Evolutionary conservation across 2,888 invertebrate species (phyloP).

Genomic region (Cheilosia urbana): DNA sequence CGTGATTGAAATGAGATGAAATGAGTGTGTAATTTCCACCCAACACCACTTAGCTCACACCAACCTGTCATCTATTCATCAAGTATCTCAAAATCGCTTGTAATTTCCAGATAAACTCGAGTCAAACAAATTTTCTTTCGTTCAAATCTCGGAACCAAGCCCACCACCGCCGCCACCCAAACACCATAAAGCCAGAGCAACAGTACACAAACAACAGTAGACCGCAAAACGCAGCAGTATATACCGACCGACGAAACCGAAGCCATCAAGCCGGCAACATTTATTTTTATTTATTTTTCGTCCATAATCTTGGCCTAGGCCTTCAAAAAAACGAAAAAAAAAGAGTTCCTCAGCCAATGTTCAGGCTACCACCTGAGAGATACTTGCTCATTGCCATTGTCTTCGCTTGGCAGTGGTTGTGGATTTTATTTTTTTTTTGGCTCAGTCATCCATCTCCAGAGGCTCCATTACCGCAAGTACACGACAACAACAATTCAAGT

Average conservation of each 20-base stretch:
- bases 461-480: constrained; percentile 69
- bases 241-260: background rate
- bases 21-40: constrained; percentile 14
- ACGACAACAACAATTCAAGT: constrained; percentile 69
- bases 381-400: constrained; percentile 71
- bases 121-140: constrained; percentile 43
- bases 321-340: constrained; percentile 49
- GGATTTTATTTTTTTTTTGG: constrained; percentile 20
- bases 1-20: constrained; percentile 10
- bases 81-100: constrained; percentile 55
- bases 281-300: constrained; percentile 48
- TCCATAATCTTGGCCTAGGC: constrained; percentile 76
- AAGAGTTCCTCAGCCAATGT: constrained; percentile 53
- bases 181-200: constrained; percentile 19
- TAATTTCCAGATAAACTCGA: constrained; percentile 52
- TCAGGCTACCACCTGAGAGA: constrained; percentile 45
- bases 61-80: constrained; percentile 40
- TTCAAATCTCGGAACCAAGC: constrained; percentile 29
- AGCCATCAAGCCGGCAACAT: constrained; percentile 62
- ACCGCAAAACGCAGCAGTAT: constrained; percentile 15
- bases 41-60: constrained; percentile 5
- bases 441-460: constrained; percentile 68
- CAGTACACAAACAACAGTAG: background rate
- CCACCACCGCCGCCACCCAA: constrained; percentile 43
- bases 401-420: constrained; percentile 25